Conservation (phyloP, 1,140 invertebrate species). For the Helicoverpa zea region DNA sequence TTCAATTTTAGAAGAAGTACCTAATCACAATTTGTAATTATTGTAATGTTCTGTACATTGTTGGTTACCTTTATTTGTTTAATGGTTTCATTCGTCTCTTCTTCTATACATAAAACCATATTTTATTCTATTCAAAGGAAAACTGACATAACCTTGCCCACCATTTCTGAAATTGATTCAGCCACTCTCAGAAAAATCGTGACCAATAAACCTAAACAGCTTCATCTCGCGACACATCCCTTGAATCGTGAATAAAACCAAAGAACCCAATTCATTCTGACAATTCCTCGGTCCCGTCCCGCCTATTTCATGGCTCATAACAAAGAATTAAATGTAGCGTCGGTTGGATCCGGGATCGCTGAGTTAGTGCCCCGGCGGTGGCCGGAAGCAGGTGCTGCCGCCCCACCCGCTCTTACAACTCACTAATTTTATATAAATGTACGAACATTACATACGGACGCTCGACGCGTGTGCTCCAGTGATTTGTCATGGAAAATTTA, state of each 20-base stretch:
- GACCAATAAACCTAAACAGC: constrained; percentile 30
- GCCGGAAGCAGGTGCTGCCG: constrained; percentile 75
- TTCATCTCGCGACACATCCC: constrained; percentile 38
- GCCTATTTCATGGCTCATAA: constrained; percentile 64
- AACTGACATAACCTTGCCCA: not conserved
- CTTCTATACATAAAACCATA: not conserved
- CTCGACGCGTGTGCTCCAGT: constrained; percentile 37
- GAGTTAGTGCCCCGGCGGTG: constrained; percentile 75
- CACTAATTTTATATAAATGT: constrained; percentile 75
- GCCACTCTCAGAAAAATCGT: constrained; percentile 4
- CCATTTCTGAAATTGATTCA: constrained; percentile 16
- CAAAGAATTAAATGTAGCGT: constrained; percentile 80
- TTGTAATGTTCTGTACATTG: too few species aligned
- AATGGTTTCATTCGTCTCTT: not conserved
- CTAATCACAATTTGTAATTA: too few species aligned
- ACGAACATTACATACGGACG: constrained; percentile 43
- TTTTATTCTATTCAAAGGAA: not conserved
- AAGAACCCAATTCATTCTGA: constrained; percentile 37
- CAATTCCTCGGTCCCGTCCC: constrained; percentile 40
- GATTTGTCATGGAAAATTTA: constrained; percentile 46
- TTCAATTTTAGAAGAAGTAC: too few species aligned
- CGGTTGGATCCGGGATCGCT: constrained; percentile 76
- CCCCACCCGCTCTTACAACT: constrained; percentile 69
- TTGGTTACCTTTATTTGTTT: not conserved
- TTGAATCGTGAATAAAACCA: constrained; percentile 40